Evolutionary conservation across 2,888 invertebrate species (phyloP), one percentile per base, ranked within the genome.

Genomic region (Rugalucina vietnamica): DNA sequence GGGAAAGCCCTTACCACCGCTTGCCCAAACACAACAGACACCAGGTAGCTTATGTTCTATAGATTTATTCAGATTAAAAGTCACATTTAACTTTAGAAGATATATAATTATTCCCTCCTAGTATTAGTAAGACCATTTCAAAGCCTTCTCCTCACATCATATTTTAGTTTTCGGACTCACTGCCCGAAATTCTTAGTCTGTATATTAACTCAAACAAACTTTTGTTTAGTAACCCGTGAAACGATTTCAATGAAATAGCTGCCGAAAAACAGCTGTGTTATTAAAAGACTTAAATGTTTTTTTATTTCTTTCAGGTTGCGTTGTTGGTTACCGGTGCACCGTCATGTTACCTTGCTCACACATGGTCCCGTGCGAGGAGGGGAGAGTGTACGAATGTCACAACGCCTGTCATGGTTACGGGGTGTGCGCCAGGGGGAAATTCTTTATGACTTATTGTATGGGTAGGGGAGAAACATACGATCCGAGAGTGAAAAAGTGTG

Each of bases 251-350:
- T n/a, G n/a, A n/a, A n/a, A n/a, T n/a, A n/a, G n/a, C n/a, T n/a
- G n/a, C n/a, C n/a, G n/a, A n/a, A n/a, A n/a, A n/a, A n/a, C n/a
- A n/a, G n/a, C n/a, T n/a, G n/a, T n/a, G n/a, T n/a, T n/a, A n/a
- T n/a, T n/a, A n/a, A n/a, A n/a, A n/a, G n/a, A n/a, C n/a, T n/a
- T n/a, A n/a, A n/a, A n/a, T n/a, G n/a, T n/a, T n/a, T n/a, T n/a
- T n/a, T n/a, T n/a, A n/a, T n/a, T n/a, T n/a, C n/a, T 72, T 72
- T 43, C 72, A 72, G 72, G 72, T 43, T 72, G 72, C 34, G 5
- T 24, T 24, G 39, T 72, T 4, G 72, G 49, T 1, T 39, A 21
- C 72, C 3, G 43, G 10, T 72, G 72, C 39, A 18, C 49, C 1
- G 29, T 72, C 1, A 72, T 24, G 24, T 3, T 8, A n/a, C 43